A percentile compares a stretch with the other conserved stretches of the same genome.
phyloP scores from a whole-genome alignment of 2,888 invertebrate genomes.

The Drosophila infuscata region DNA sequence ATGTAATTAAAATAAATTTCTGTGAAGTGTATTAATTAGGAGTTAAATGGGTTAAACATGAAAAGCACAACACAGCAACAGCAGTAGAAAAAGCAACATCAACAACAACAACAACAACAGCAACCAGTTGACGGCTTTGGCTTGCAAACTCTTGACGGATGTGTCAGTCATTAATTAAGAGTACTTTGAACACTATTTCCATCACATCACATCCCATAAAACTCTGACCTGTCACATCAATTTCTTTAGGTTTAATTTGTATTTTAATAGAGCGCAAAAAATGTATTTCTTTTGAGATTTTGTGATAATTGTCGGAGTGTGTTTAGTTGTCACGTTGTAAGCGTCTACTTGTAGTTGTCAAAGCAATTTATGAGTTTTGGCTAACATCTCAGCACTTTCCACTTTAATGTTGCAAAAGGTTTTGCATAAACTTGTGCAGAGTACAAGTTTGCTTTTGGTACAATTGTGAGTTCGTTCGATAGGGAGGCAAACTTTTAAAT shows the following conservation, averaged over 20 bases:
- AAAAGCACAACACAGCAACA: slow-evolving; percentile 32
- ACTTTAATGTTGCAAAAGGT: slow-evolving; percentile 53
- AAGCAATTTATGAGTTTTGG: slow-evolving; percentile 34
- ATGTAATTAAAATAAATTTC: slow-evolving; percentile 78
- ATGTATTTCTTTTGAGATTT: background rate
- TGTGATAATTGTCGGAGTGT: slow-evolving; percentile 3
- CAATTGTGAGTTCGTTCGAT: slow-evolving; percentile 18
- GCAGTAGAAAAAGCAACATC: slow-evolving; percentile 5
- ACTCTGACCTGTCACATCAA: slow-evolving; percentile 18
- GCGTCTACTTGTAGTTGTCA: slow-evolving; percentile 19
- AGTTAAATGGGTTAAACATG: slow-evolving; percentile 77
- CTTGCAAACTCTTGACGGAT: slow-evolving; percentile 50
- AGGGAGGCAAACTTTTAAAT: slow-evolving; percentile 61
- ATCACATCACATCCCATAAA: background rate
- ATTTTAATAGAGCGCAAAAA: background rate
- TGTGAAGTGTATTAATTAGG: slow-evolving; percentile 80
- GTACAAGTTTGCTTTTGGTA: slow-evolving; percentile 26
- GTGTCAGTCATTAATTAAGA: slow-evolving; percentile 63
- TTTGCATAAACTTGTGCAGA: slow-evolving; percentile 50
- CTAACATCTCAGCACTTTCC: slow-evolving; percentile 32
- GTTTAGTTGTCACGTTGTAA: slow-evolving; percentile 7
- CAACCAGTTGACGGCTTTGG: slow-evolving; percentile 20
- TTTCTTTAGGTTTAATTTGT: background rate
- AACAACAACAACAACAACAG: background rate
- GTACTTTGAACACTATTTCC: slow-evolving; percentile 29